Conservation (phyloP, 2,888 invertebrate species). For the Nomada goodeniana region DNA sequence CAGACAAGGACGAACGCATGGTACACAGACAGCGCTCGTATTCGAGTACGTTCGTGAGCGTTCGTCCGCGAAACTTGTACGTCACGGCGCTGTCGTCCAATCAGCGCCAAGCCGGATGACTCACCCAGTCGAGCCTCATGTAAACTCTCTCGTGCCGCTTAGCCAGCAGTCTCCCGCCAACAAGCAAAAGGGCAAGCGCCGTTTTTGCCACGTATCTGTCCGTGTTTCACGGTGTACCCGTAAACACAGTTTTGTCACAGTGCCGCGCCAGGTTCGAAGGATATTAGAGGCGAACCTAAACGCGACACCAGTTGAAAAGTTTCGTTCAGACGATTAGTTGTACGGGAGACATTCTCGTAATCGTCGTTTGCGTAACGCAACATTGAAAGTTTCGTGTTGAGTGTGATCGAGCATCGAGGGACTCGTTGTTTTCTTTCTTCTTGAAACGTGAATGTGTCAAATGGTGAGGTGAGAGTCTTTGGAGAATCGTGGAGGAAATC, state of each 20-base stretch:
- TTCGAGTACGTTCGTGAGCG: conserved; percentile 59
- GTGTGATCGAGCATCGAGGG: conserved; percentile 10
- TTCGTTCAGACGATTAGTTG: not conserved
- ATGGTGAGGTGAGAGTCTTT: conserved; percentile 69
- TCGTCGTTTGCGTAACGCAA: conserved; percentile 31
- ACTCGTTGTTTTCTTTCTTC: not conserved
- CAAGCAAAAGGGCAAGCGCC: conserved; percentile 60
- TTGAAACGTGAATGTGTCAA: conserved; percentile 60
- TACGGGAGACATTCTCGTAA: not conserved
- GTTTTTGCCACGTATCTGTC: conserved; percentile 61
- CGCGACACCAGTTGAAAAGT: not conserved
- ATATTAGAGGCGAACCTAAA: not conserved
- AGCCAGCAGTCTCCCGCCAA: conserved; percentile 75
- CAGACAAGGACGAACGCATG: not conserved
- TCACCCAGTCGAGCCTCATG: conserved; percentile 78
- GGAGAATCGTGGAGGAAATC: conserved; percentile 59
- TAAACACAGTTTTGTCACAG: conserved; percentile 25
- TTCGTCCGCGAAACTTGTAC: conserved; percentile 69
- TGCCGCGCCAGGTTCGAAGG: not conserved
- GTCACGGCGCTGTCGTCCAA: conserved; percentile 74
- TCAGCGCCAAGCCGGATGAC: conserved; percentile 70
- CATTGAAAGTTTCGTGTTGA: conserved; percentile 20
- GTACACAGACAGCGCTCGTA: conserved; percentile 40
- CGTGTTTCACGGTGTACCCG: conserved; percentile 54
- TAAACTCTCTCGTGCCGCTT: conserved; percentile 77